phyloP scores from a whole-genome alignment of 2,888 invertebrate species.

The Leptinotarsa rubiginosa region DNA sequence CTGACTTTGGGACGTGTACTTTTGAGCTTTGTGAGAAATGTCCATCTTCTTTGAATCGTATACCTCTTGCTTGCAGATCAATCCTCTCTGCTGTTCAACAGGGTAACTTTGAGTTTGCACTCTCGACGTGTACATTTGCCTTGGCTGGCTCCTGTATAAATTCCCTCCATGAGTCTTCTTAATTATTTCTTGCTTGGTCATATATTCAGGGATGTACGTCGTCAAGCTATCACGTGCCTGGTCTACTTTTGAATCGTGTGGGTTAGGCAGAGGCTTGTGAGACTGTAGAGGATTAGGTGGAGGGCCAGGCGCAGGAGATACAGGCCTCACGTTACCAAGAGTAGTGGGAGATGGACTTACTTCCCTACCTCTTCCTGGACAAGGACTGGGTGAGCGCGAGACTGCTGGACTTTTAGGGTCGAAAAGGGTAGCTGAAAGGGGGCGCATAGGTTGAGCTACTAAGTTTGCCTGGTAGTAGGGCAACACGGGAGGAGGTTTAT shows the following conservation, averaged over 20 bases:
- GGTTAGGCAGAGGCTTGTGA: slow-evolving; percentile 56
- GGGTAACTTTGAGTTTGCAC: slow-evolving; percentile 45
- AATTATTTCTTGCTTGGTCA: slow-evolving; percentile 50
- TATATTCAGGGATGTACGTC: slow-evolving; percentile 60
- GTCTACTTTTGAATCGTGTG: slow-evolving; percentile 52
- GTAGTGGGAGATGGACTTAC: slow-evolving; percentile 61
- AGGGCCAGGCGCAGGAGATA: slow-evolving; percentile 79
- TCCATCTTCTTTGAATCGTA: slow-evolving; percentile 40
- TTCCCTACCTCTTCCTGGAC: slow-evolving; percentile 61
- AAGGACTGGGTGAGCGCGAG: slow-evolving; percentile 76
- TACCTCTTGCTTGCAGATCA: slow-evolving; percentile 15
- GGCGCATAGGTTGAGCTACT: slow-evolving; percentile 75
- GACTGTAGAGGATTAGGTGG: slow-evolving; percentile 74
- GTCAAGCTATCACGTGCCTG: slow-evolving; percentile 59
- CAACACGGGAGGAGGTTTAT: slow-evolving; percentile 80
- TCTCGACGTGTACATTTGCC: slow-evolving; percentile 47
- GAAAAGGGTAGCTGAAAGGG: slow-evolving; percentile 72
- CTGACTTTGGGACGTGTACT: too few relatives aligned
- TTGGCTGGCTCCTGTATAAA: slow-evolving; percentile 27
- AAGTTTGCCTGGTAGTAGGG: slow-evolving; percentile 85
- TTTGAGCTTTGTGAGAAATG: too few relatives aligned
- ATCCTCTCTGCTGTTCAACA: slow-evolving; percentile 17
- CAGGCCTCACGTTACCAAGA: slow-evolving; percentile 67
- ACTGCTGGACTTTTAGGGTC: slow-evolving; percentile 72
- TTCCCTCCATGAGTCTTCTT: slow-evolving; percentile 52